Base-by-base conservation (phyloP, 2,113 vertebrate species). In the Odocoileus hemionus region DNA sequence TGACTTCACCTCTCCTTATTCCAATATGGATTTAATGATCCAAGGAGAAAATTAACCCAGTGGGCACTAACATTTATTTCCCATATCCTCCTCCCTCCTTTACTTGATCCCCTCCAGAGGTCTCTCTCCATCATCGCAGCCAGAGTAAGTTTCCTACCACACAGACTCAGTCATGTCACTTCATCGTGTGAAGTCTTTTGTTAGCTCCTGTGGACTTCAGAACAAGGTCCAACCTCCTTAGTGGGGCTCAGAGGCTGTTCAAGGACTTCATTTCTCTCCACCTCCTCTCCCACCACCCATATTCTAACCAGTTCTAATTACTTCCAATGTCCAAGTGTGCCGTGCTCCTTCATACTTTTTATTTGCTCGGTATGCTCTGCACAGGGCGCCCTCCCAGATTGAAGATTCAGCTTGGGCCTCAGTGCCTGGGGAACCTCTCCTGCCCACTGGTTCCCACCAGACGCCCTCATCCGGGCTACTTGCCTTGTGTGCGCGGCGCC, bases 61-160 rank as follows among this genome's bases (percentile, higher is more conserved):
- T 36, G 15, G 43, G 54, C 88, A 28, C 0, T 43, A 13, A 36
- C 33, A 55, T 2, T 2, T 13, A 6, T 26, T 58, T 55, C 54
- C 58, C 1, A 0, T 7, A 11, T 25, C 16, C 2, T 17, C 52
- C 25, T 54, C 10, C 61, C n/a, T 1, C 33, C 13, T 1, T 30
- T 80, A 9, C 54, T 33, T 16, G 79, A 57, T 55, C 57, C 64
- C 47, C 74, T 89, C 54, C 39, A 39, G 67, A 70, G n/a, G 1
- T 33, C 47, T 30, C 39, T 58, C 19, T 25, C 23, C 6, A 0
- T 36, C 26, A 1, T 7, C 6, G 57, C 5, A 43, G n/a, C 60
- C 67, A 43, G 54, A 86, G 11, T 55, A 23, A 3, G 15, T 70
- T 70, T 47, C 85, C 61, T 86, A 1, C 54, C 47, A 5, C 14